Evolutionary conservation across 2,888 invertebrate species (phyloP).

Genomic region (Lissocephala sabroskyi): DNA sequence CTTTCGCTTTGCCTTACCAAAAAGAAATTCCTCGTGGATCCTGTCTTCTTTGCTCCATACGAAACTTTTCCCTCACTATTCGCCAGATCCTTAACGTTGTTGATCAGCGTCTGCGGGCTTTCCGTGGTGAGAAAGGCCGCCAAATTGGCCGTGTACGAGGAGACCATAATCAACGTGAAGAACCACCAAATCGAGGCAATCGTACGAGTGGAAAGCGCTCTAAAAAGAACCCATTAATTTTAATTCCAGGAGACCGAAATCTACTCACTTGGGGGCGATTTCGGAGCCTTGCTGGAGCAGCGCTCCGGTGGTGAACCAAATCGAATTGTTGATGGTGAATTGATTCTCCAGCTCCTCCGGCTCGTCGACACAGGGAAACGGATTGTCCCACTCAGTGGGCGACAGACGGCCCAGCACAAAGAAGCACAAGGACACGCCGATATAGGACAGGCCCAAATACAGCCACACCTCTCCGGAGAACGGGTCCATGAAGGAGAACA

Average conservation of each 20-base stretch:
- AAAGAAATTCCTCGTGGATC: conserved; percentile 92
- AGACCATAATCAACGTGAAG: conserved; percentile 84
- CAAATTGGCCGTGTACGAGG: conserved; percentile 92
- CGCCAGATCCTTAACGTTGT: conserved; percentile 87
- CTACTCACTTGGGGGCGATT: conserved; percentile 86
- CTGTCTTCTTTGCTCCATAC: conserved; percentile 88
- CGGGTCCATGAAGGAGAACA: conserved; percentile 94
- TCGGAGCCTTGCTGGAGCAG: conserved; percentile 91
- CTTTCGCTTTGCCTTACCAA: too few species aligned
- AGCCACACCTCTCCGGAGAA: conserved; percentile 90
- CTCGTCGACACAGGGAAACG: conserved; percentile 87
- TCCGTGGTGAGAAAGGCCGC: conserved; percentile 94
- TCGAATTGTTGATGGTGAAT: conserved; percentile 84
- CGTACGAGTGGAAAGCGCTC: conserved; percentile 89
- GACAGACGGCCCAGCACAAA: conserved; percentile 86
- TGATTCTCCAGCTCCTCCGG: conserved; percentile 88
- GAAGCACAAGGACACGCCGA: conserved; percentile 75
- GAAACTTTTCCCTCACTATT: conserved; percentile 82
- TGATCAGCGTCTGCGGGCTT: conserved; percentile 79
- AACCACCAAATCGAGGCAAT: conserved; percentile 93
- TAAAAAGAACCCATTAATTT: conserved; percentile 55
- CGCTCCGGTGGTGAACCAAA: conserved; percentile 91
- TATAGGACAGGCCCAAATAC: conserved; percentile 77
- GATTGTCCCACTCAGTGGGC: conserved; percentile 91
- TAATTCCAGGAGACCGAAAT: background rate